A percentile compares a stretch with the other conserved stretches of the same genome.
Evolutionary conservation across 2,797 vertebrate species (phyloP).

Genomic region (Anguilla megastoma): DNA sequence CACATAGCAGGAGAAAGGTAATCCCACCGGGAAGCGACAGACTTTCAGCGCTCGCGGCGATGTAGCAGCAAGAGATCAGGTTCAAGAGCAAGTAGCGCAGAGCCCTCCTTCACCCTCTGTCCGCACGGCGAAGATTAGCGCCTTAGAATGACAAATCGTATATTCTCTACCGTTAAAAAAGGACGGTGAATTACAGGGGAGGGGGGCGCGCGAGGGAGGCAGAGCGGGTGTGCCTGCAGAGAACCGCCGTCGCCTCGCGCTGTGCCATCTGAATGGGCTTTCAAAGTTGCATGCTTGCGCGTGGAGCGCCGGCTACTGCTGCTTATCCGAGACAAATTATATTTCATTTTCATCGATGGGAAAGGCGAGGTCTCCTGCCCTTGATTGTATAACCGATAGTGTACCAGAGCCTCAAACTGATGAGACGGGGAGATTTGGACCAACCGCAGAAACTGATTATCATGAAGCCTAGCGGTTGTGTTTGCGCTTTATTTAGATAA

Average conservation of each 20-base stretch:
- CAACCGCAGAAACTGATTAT: conserved; percentile 8
- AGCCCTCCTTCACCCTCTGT: conserved; percentile 66
- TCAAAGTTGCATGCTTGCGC: conserved; percentile 41
- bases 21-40: conserved; percentile 77
- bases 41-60: conserved; percentile 76
- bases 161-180: conserved; percentile 16
- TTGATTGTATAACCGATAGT: background rate
- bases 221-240: conserved; percentile 34
- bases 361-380: background rate
- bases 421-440: conserved; percentile 13
- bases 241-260: conserved; percentile 21
- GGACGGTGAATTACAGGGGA: background rate
- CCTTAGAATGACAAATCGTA: conserved; percentile 34
- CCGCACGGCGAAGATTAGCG: conserved; percentile 43
- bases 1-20: conserved; percentile 72
- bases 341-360: conserved; percentile 15
- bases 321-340: conserved; percentile 24
- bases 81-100: conserved; percentile 66
- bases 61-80: conserved; percentile 69
- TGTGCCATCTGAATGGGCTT: conserved; percentile 32
- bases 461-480: background rate
- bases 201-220: conserved; percentile 32
- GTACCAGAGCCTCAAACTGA: background rate
- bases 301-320: conserved; percentile 8
- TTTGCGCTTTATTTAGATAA: conserved; percentile 27